Evolutionary conservation across 2,113 vertebrate species (phyloP).

Genomic region (Caranx ignobilis): DNA sequence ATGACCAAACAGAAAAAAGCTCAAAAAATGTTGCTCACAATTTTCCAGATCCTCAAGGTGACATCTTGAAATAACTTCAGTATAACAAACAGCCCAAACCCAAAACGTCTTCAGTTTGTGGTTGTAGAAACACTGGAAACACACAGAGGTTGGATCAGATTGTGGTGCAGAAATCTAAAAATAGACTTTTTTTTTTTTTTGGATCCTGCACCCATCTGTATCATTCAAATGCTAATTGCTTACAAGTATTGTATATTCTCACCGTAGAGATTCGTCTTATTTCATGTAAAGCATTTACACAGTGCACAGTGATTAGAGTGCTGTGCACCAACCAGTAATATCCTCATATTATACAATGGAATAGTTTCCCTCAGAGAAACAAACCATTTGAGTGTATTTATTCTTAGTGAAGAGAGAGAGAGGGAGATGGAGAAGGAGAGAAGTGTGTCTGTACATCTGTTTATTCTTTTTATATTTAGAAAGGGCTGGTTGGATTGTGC

Average conservation of each 20-base stretch:
- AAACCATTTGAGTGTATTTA: slow-evolving; percentile 25
- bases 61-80: neutral
- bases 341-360: neutral
- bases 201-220: neutral
- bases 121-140: neutral
- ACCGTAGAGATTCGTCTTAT: neutral
- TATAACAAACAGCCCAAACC: too few relatives aligned
- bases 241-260: neutral
- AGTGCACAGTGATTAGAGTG: neutral
- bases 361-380: slow-evolving; percentile 14
- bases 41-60: neutral
- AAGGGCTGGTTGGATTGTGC: slow-evolving; percentile 56
- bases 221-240: slow-evolving; percentile 16
- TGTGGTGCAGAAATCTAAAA: neutral
- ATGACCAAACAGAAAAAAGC: neutral
- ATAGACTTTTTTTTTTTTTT: neutral
- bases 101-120: neutral
- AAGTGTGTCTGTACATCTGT: slow-evolving; percentile 52
- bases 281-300: neutral
- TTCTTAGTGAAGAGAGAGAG: slow-evolving; percentile 13
- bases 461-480: slow-evolving; percentile 71
- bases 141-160: neutral
- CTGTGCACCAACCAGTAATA: neutral
- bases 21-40: neutral
- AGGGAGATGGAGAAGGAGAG: neutral